Conservation (phyloP, 53 echinoderm and acorn worm species). For the Mesocentrotus franciscanus region DNA sequence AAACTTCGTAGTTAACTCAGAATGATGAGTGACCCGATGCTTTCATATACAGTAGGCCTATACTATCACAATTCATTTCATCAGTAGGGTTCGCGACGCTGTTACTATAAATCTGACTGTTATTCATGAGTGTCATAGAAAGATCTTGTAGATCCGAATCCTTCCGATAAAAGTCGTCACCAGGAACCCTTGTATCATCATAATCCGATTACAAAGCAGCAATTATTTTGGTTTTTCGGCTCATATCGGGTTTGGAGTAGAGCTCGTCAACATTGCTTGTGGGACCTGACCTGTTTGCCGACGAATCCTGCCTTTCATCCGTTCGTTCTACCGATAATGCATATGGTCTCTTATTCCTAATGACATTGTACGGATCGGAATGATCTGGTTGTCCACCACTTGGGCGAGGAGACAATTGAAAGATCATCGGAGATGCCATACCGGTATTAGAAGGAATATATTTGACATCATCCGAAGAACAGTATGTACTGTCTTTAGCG, state of each 20-base stretch:
- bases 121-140: neutral
- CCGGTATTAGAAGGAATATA: neutral
- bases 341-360: neutral
- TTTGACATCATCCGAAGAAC: neutral
- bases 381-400: neutral
- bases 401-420: neutral
- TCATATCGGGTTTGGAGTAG: conserved; percentile 6
- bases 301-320: neutral
- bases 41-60: neutral
- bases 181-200: conserved; percentile 8
- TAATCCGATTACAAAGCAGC: neutral
- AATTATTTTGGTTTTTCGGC: neutral
- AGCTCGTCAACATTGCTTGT: neutral
- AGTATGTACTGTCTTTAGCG: neutral
- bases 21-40: neutral
- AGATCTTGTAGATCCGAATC: too few relatives aligned
- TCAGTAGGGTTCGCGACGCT: neutral
- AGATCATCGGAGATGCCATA: neutral
- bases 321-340: neutral
- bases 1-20: neutral
- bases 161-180: neutral
- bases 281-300: neutral
- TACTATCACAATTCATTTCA: neutral
- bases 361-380: neutral
- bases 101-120: neutral